Evolutionary conservation across 2,888 invertebrate species (phyloP).

Genomic region (Drosophila setosimentum): DNA sequence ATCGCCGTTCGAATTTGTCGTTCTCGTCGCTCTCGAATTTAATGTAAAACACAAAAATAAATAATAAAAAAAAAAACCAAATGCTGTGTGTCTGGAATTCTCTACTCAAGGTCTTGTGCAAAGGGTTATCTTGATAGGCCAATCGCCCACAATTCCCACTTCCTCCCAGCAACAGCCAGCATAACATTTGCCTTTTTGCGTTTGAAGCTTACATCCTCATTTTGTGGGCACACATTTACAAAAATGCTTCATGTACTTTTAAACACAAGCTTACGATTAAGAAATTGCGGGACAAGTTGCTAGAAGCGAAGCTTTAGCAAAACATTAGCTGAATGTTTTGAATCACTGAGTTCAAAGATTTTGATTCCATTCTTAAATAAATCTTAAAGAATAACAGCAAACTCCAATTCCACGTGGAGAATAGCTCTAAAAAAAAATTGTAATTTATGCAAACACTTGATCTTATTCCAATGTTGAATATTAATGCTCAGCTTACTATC

Average conservation of each 20-base stretch:
- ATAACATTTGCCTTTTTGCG: conserved; percentile 28
- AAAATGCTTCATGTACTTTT: conserved; percentile 4
- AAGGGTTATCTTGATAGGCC: conserved; percentile 16
- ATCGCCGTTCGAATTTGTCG: conserved; percentile 31
- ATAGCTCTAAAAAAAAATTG: background rate
- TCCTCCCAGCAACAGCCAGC: conserved; percentile 38
- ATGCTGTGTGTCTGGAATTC: conserved; percentile 20
- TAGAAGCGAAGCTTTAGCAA: background rate
- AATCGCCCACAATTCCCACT: conserved; percentile 15
- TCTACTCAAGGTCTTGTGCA: conserved; percentile 42
- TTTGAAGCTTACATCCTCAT: conserved; percentile 2
- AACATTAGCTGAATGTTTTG: background rate
- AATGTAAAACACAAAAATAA: conserved; percentile 11
- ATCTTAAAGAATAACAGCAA: background rate
- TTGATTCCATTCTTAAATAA: background rate
- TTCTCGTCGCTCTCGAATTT: conserved; percentile 22
- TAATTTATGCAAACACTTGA: no score
- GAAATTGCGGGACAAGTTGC: background rate
- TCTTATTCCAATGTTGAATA: background rate
- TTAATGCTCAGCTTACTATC: background rate
- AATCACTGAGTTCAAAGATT: background rate
- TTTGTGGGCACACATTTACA: conserved; percentile 15
- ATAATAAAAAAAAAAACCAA: background rate
- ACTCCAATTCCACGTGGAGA: background rate
- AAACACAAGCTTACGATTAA: background rate